Percentiles rank a stretch among this genome's conserved stretches.
Conservation (phyloP, 2,113 vertebrate species). For the Mohoua ochrocephala region DNA sequence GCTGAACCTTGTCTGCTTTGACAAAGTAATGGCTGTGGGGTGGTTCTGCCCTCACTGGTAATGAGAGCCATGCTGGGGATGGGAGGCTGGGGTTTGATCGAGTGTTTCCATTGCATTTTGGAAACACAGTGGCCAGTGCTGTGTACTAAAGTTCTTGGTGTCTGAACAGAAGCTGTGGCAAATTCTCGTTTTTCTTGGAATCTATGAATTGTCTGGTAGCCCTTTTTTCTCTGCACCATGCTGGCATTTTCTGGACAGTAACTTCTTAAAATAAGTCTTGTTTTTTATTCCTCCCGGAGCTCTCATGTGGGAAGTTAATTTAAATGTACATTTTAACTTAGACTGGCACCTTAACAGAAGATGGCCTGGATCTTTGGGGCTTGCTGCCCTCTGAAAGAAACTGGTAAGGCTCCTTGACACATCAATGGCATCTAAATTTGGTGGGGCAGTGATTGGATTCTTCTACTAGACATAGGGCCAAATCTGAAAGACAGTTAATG, state of each 20-base stretch:
- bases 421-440: background rate
- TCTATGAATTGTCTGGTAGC: background rate
- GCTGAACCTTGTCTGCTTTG: constrained; percentile 80
- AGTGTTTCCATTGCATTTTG: background rate
- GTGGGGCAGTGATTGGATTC: background rate
- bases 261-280: background rate
- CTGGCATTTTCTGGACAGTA: background rate
- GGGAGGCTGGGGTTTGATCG: background rate
- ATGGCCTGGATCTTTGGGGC: constrained; percentile 80
- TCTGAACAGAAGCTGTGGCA: background rate
- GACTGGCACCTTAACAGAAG: constrained; percentile 81
- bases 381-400: constrained; percentile 65
- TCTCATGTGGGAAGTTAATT: background rate
- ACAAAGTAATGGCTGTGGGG: constrained; percentile 69
- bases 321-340: constrained; percentile 56
- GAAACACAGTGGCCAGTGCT: background rate
- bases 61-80: background rate
- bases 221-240: background rate
- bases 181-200: background rate
- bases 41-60: background rate
- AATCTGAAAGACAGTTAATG: background rate
- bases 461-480: background rate
- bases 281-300: background rate
- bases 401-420: constrained; percentile 52
- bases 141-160: background rate